phyloP scores from a whole-genome alignment of 1,140 invertebrate genomes.

The Epicauta chinensis region DNA sequence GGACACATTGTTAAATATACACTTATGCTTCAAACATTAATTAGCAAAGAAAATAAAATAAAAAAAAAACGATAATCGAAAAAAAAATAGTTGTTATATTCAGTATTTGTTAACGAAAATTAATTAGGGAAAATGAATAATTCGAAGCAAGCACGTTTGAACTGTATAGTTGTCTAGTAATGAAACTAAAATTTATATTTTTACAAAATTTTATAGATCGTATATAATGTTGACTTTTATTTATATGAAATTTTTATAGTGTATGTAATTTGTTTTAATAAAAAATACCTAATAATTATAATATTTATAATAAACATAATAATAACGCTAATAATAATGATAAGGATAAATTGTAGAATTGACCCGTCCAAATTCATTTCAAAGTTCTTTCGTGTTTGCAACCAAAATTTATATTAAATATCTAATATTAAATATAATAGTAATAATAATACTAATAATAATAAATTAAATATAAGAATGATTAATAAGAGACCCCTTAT shows the following conservation, averaged over 20 bases:
- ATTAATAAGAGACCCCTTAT: constrained; percentile 3
- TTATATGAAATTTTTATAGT: constrained; percentile 12
- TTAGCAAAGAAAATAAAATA: constrained; percentile 19
- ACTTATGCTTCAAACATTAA: constrained; percentile 25
- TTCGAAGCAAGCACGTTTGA: constrained; percentile 27
- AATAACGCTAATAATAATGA: not conserved
- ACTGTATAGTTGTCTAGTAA: constrained; percentile 18
- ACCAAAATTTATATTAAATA: constrained; percentile 6
- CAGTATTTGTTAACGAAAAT: constrained; percentile 22
- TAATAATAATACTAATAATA: no score
- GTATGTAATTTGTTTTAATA: constrained; percentile 12
- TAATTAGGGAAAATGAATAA: not conserved
- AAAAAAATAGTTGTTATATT: not conserved
- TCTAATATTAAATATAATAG: not conserved
- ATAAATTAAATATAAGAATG: no score
- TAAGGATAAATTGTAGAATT: constrained; percentile 5
- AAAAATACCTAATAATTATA: constrained; percentile 9
- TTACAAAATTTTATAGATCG: constrained; percentile 20
- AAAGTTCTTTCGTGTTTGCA: constrained; percentile 15
- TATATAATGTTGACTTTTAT: constrained; percentile 6
- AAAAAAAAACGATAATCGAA: no score
- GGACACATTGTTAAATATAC: constrained; percentile 32
- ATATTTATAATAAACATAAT: not conserved
- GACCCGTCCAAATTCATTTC: constrained; percentile 13
- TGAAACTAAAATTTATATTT: constrained; percentile 20